Base-by-base conservation (phyloP, 2,113 vertebrate species). In the Psilopsiagon aymara region DNA sequence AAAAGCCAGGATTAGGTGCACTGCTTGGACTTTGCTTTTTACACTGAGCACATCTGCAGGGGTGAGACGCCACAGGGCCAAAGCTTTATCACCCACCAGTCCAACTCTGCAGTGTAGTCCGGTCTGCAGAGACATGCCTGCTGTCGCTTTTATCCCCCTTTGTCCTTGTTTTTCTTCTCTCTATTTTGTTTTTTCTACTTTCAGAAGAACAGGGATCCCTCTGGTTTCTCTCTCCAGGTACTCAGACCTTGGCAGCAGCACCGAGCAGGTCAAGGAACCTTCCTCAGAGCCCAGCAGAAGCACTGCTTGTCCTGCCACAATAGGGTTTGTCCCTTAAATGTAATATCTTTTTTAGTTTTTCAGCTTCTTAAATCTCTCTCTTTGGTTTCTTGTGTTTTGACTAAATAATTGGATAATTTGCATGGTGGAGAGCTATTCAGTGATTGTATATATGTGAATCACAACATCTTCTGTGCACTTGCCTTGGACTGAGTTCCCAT, bases 21-120 rank as follows among this genome's bases (percentile, higher is more conserved):
- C 33, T 87, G 39, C 31, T 79, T 55, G 29, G 44, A 37, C 53
- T 66, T 67, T 4, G 1, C 0, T 33, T 52, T 62, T 87, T 29
- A 33, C 4, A 19, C 49, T 39, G 63, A 79, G 57, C 27, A 19
- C 28, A 68, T 46, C 27, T 0, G 1, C 25, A 29, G 59, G 31
- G 9, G 9, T n/a, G 59, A 52, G 35, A 51, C 20, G 27, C 21
- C 0, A 0, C 28, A 0, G 0, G 37, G 37, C 53, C 60, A 67
- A 70, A 85, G 66, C 15, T 35, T 31, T 63, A 57, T 37, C 21
- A 5, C 53, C 3, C 21, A 5, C 53, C 3, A 10, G 13, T 49
- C 23, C 39, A 79, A 46, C 27, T 51, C 41, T 67, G 46, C 53
- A 25, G 0, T 35, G 29, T 43, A 23, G 43, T 63, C 80, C 19